These are phyloP conservation scores for Drosophila sproati DNA, from an alignment of 1,140 invertebrate genomes.

Conservation along the genomic window DNA sequence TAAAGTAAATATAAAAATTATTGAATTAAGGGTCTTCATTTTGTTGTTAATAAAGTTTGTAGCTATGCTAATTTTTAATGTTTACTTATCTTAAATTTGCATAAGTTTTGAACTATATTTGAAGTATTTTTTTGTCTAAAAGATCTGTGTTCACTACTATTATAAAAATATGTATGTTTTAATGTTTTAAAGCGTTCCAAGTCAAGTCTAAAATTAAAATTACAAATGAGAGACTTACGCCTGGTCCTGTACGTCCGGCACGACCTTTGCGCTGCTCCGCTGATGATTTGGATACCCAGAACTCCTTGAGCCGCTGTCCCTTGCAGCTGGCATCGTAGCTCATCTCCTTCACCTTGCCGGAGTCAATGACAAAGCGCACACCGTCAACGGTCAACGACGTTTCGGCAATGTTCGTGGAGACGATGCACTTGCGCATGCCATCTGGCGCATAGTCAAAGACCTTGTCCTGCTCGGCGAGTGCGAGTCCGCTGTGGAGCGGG, in stretches of 20 bases:
- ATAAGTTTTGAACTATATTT: no score
- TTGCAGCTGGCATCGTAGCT: conserved; percentile 95
- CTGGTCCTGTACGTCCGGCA: conserved; percentile 91
- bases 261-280: conserved; percentile 98
- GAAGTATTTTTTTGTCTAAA: no score
- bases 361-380: conserved; percentile 98
- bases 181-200: no score
- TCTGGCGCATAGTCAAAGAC: conserved; percentile 99
- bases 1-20: no score
- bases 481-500: conserved; percentile 96
- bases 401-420: conserved; percentile 99
- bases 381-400: conserved; percentile 99
- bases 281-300: conserved; percentile 98
- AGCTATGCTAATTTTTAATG: no score
- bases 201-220: no score
- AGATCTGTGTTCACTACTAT: no score
- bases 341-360: conserved; percentile 99
- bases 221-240: conserved; percentile 40
- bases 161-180: no score
- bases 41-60: no score
- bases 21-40: no score
- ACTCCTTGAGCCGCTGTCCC: conserved; percentile 95
- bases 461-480: conserved; percentile 98
- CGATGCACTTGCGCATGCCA: conserved; percentile 97
- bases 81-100: no score